Base-by-base conservation (phyloP, 2,888 invertebrate genomes). In the Drosophila kambysellisi region DNA sequence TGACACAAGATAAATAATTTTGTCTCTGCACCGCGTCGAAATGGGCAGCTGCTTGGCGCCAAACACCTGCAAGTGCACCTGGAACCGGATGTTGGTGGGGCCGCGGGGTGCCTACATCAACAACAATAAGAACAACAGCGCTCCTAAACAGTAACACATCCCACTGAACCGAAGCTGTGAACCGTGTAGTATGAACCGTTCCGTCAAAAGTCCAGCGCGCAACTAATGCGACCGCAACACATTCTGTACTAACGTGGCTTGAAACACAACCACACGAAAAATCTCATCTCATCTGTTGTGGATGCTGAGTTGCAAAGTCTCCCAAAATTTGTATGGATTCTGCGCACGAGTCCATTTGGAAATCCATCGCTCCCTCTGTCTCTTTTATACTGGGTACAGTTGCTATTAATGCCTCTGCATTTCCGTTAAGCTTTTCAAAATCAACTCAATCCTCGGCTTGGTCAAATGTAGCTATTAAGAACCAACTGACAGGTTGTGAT, bases 1-100 rank as follows among this genome's bases (percentile, higher is more conserved):
- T 89, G 89, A 89, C 89, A 89, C 89, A 81, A 89, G 84, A 83
- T 85, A 85, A 85, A 89, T 87, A 85, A 85, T 83, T 85, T 85
- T 85, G 85, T 89, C 87, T 83, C 73, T 82, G 76, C 73, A 67
- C 54, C 71, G 68, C 82, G 78, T 70, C 83, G 60, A 84, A 87
- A 76, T 79, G 89, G 88, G 68, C 88, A 85, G 71, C 86, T 86
- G 74, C 81, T 88, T 86, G 84, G 83, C 85, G 85, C 87, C 87
- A 88, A 85, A 88, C 81, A 85, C 88, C 79, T 79, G 70, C 56
- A 74, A 58, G 32, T 37, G 70, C 51, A 70, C 39, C 33, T n/a
- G 25, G 46, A 15, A 15, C 46, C 46, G 25, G 39, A 25, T 43
- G 56, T 48, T 52, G 39, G 41, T 25, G 15, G 46, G 4, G 46